Evolutionary conservation across 1,140 invertebrate species (phyloP).

Genomic region (Antheraea mylitta): DNA sequence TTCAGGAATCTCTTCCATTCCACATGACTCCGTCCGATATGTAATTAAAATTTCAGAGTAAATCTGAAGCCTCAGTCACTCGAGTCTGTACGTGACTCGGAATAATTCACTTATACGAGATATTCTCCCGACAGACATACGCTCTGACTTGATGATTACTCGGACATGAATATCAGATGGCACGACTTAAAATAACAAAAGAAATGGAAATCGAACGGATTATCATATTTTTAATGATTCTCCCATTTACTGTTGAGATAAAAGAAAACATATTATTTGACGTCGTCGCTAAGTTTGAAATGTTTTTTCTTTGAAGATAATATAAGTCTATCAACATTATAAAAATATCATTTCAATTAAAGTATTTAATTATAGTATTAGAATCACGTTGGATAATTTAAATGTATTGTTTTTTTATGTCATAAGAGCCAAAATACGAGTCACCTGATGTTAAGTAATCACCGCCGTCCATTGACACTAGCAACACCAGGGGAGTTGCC

Average conservation of each 20-base stretch:
- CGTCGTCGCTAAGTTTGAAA: neutral
- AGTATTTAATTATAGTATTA: too few relatives aligned
- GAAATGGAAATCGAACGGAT: constrained; percentile 38
- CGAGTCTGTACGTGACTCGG: constrained; percentile 53
- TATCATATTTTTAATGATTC: constrained; percentile 27
- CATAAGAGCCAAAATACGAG: too few relatives aligned
- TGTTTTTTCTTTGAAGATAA: neutral
- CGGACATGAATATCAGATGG: constrained; percentile 35
- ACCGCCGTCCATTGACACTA: too few relatives aligned
- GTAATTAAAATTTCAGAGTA: constrained; percentile 71
- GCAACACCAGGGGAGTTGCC: too few relatives aligned
- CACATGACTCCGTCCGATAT: constrained; percentile 6
- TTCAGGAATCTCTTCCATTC: neutral
- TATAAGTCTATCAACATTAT: too few relatives aligned
- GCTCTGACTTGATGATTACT: constrained; percentile 50
- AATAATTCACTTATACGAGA: constrained; percentile 56
- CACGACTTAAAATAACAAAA: constrained; percentile 56
- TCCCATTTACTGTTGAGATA: constrained; percentile 22
- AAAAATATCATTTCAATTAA: too few relatives aligned
- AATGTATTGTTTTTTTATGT: too few relatives aligned
- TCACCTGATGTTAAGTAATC: too few relatives aligned
- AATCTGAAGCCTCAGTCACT: constrained; percentile 49
- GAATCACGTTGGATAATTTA: too few relatives aligned
- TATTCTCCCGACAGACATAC: constrained; percentile 52
- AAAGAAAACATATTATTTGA: constrained; percentile 16